Conservation (phyloP, 2,797 vertebrate genomes). For the Hylomyscus alleni region DNA sequence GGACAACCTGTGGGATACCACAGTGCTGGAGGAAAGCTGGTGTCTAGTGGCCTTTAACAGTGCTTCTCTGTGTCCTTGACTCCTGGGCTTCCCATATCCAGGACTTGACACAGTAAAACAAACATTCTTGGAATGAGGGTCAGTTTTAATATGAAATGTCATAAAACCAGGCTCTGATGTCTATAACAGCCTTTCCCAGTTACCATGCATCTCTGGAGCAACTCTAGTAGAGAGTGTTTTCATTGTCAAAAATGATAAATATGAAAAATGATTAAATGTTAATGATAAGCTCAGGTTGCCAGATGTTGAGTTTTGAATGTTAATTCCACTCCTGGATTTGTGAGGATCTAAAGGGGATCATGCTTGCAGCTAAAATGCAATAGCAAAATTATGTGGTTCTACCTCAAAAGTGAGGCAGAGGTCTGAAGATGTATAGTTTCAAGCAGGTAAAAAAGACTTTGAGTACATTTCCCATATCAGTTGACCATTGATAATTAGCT, state of each 20-base stretch:
- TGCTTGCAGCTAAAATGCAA: constrained; percentile 78
- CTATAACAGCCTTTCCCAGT: constrained; percentile 72
- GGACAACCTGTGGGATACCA: background rate
- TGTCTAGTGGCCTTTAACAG: background rate
- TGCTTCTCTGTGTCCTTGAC: background rate
- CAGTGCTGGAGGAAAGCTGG: background rate
- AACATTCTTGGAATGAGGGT: background rate
- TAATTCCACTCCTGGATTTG: constrained; percentile 82
- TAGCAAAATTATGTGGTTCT: constrained; percentile 73
- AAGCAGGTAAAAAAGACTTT: background rate
- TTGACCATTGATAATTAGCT: background rate
- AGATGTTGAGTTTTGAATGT: constrained; percentile 82
- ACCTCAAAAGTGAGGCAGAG: constrained; percentile 80
- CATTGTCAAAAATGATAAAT: constrained; percentile 76
- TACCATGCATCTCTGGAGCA: constrained; percentile 76
- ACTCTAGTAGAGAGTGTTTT: constrained; percentile 78
- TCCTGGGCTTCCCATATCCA: background rate
- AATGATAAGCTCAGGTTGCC: constrained; percentile 76
- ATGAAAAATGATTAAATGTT: constrained; percentile 59
- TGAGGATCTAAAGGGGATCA: constrained; percentile 80
- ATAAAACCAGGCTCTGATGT: background rate
- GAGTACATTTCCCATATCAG: background rate
- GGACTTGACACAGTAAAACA: background rate
- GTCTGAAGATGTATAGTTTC: constrained; percentile 32
- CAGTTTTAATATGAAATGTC: constrained; percentile 29